Conservation (phyloP, 2,797 vertebrate genomes). For the Microhierax caerulescens region DNA sequence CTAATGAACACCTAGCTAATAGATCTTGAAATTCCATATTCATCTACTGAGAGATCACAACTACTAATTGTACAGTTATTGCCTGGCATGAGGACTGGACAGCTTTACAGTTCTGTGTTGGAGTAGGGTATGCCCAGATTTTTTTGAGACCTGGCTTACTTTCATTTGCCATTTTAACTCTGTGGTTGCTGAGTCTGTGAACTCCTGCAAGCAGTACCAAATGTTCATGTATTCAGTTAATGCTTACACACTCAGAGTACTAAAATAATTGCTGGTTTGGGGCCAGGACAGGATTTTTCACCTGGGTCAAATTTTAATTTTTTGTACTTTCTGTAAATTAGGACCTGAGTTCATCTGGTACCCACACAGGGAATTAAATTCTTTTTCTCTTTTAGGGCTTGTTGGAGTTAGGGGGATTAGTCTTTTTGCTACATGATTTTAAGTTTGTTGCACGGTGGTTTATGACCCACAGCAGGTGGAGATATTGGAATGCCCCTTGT, state of each 20-base stretch:
- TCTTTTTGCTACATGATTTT: background rate
- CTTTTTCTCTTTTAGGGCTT: background rate
- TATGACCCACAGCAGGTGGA: background rate
- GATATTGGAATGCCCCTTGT: background rate
- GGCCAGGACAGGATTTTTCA: background rate
- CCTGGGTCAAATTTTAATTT: background rate
- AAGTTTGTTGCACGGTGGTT: background rate
- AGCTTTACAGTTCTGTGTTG: background rate
- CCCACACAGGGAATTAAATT: background rate
- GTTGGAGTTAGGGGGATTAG: background rate
- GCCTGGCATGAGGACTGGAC: background rate
- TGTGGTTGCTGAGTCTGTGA: background rate
- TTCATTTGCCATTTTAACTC: background rate
- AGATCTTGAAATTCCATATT: background rate
- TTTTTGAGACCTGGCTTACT: background rate
- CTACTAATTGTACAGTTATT: background rate
- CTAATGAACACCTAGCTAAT: background rate
- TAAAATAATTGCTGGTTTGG: background rate
- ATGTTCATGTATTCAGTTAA: background rate
- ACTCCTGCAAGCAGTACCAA: background rate
- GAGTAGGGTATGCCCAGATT: background rate
- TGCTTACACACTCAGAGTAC: background rate
- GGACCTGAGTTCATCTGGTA: background rate
- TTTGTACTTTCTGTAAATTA: background rate
- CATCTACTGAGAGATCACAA: background rate